phyloP scores from a whole-genome alignment of 1,140 invertebrate species.

The Procambarus clarkii region DNA sequence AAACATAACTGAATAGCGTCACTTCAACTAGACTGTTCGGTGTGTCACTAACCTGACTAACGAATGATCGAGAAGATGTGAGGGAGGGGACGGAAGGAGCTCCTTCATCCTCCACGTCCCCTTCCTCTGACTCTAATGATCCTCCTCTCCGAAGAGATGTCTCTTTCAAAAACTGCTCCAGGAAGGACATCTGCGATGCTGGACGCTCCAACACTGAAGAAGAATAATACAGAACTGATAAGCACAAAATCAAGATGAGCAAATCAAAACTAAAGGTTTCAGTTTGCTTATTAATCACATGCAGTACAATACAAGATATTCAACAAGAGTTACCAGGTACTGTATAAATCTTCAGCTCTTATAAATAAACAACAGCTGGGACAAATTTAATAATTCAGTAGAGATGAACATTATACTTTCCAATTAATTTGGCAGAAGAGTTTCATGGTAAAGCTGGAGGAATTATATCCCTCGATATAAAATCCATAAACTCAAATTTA shows the following conservation, averaged over 20 bases:
- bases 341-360: background rate
- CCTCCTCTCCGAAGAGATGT: slow-evolving; percentile 75
- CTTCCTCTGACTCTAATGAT: slow-evolving; percentile 79
- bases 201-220: slow-evolving; percentile 82
- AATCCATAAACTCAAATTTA: background rate
- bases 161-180: slow-evolving; percentile 92
- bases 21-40: too few relatives aligned
- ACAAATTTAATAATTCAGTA: background rate
- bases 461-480: background rate
- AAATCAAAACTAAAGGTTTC: background rate
- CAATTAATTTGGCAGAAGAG: background rate
- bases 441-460: background rate
- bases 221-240: background rate
- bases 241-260: background rate
- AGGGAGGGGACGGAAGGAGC: slow-evolving; percentile 82
- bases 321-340: background rate
- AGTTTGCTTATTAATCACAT: background rate
- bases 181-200: slow-evolving; percentile 90
- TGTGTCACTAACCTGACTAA: slow-evolving; percentile 64
- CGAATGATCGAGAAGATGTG: slow-evolving; percentile 63
- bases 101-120: slow-evolving; percentile 85
- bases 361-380: background rate
- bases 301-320: background rate
- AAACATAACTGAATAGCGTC: too few relatives aligned
- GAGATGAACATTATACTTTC: background rate